phyloP scores from a whole-genome alignment of 2,113 vertebrate species.

The Oncorhynchus clarkii region DNA sequence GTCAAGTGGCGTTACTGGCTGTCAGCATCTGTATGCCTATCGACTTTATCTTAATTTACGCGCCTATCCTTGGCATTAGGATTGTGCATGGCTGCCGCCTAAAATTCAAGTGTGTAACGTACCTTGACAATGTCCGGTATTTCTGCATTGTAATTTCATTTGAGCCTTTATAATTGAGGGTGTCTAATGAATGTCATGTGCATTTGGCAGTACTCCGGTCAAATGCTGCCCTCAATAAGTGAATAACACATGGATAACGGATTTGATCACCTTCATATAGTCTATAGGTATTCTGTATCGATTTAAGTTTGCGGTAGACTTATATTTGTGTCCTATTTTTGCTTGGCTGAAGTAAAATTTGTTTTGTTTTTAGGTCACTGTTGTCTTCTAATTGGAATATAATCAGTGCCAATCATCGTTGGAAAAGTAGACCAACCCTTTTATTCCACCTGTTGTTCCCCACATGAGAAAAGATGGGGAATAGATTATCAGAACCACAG shows the following conservation, averaged over 20 bases:
- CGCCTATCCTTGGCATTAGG: no score
- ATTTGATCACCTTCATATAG: not conserved
- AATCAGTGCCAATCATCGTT: conserved; percentile 22
- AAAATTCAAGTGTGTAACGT: no score
- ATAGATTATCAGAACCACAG: conserved; percentile 91
- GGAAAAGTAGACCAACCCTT: conserved; percentile 7
- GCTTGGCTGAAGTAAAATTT: not conserved
- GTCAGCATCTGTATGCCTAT: no score
- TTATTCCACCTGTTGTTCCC: not conserved
- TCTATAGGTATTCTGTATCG: not conserved
- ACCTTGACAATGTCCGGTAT: no score
- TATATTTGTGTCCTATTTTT: not conserved
- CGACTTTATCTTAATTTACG: no score
- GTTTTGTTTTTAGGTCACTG: conserved; percentile 53
- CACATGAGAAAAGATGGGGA: conserved; percentile 88
- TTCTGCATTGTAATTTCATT: not conserved
- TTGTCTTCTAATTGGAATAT: conserved; percentile 36
- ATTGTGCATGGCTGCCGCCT: no score
- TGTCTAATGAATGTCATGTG: not conserved
- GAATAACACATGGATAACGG: not conserved
- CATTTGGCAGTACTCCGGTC: no score
- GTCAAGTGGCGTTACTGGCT: no score
- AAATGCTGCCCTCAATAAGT: no score
- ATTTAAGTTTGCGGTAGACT: not conserved
- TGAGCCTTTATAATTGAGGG: not conserved